A percentile compares a stretch with the other conserved stretches of the same genome.
phyloP scores from a whole-genome alignment of 2,797 vertebrate genomes.

The Coreius guichenoti region DNA sequence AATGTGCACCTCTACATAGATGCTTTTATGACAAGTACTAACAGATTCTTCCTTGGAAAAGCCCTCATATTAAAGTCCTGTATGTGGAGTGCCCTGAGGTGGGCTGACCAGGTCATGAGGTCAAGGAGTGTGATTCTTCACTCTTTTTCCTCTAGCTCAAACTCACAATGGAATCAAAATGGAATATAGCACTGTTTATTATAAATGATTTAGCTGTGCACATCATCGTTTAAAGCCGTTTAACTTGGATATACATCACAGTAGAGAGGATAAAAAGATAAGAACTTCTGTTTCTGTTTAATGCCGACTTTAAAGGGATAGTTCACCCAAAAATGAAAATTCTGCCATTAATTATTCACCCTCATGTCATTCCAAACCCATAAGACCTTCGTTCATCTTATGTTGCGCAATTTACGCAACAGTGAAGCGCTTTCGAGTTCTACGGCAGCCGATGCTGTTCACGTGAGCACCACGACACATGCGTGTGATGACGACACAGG shows the following conservation, averaged over 20 bases:
- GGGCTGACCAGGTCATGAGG: slow-evolving; percentile 42
- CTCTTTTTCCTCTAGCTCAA: background rate
- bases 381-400: too few species aligned
- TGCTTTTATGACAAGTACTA: slow-evolving; percentile 38
- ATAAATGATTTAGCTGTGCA: background rate
- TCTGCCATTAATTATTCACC: too few species aligned
- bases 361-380: too few species aligned
- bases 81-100: slow-evolving; percentile 47
- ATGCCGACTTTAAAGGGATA: too few species aligned
- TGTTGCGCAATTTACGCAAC: too few species aligned
- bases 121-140: slow-evolving; percentile 35
- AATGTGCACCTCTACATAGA: slow-evolving; percentile 7
- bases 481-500: too few species aligned
- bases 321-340: too few species aligned
- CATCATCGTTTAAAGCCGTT: background rate
- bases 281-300: too few species aligned
- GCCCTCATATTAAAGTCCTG: slow-evolving; percentile 33
- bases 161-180: background rate
- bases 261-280: too few species aligned
- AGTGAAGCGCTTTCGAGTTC: too few species aligned
- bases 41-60: slow-evolving; percentile 42
- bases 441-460: too few species aligned
- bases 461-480: too few species aligned
- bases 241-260: background rate
- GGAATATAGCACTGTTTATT: background rate